Conservation (phyloP, 2,113 vertebrate genomes). For the Sceloporus undulatus region DNA sequence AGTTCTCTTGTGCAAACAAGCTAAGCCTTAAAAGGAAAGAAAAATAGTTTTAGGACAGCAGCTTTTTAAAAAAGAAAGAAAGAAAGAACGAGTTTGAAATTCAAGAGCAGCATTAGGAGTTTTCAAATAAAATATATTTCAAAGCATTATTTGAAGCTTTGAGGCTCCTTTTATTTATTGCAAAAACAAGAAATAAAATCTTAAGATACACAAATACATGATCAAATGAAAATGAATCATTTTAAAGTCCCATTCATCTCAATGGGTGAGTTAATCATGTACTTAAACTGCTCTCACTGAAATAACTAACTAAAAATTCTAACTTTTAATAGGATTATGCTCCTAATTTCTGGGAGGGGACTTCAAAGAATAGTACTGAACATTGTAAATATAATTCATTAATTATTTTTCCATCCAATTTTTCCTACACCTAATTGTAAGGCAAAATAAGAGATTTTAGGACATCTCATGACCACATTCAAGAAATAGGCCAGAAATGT, state of each 20-base stretch:
- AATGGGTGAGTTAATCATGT: not conserved
- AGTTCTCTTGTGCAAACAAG: constrained; percentile 37
- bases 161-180: constrained; percentile 43
- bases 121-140: constrained; percentile 57
- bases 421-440: not conserved
- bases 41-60: constrained; percentile 50
- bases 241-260: not conserved
- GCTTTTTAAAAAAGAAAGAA: not conserved
- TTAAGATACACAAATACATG: not conserved
- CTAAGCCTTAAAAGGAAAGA: constrained; percentile 65
- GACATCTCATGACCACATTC: not conserved
- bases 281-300: not conserved
- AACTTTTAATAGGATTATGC: not conserved
- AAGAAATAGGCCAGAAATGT: no score
- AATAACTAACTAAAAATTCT: not conserved
- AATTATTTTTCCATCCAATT: not conserved
- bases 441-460: not conserved
- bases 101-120: not conserved
- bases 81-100: not conserved
- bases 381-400: not conserved
- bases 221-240: not conserved
- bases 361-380: not conserved
- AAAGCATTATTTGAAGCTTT: constrained; percentile 48
- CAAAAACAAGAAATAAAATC: constrained; percentile 10
- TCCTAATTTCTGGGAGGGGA: not conserved